These are phyloP conservation scores for Heloderma charlesbogerti DNA, from an alignment of 2,113 vertebrate species.

Conservation along the genomic window DNA sequence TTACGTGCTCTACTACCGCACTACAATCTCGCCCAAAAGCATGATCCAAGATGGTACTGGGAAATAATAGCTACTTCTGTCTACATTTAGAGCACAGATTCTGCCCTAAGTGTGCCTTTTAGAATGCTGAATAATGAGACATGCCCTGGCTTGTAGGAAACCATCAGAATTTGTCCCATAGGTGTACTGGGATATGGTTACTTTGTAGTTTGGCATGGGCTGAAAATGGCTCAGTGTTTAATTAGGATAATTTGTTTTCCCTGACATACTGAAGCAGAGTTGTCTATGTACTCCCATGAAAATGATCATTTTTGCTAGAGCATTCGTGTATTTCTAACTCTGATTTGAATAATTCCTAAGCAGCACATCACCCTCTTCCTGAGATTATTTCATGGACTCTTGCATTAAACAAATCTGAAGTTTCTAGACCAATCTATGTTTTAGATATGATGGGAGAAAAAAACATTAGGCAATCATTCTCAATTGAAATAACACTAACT, in stretches of 20 bases:
- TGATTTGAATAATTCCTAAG: constrained; percentile 66
- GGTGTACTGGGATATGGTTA: not conserved
- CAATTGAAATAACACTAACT: constrained; percentile 65
- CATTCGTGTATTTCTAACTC: constrained; percentile 68
- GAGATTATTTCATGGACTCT: constrained; percentile 74
- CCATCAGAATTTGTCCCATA: not conserved
- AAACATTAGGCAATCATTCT: constrained; percentile 74
- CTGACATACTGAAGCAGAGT: not conserved
- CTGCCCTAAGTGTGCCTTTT: not conserved
- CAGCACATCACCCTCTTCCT: constrained; percentile 65
- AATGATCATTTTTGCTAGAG: constrained; percentile 56
- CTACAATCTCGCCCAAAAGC: not conserved
- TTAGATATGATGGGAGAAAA: constrained; percentile 66
- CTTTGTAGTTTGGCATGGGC: not conserved
- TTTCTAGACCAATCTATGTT: constrained; percentile 77
- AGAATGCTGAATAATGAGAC: not conserved
- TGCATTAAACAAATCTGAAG: constrained; percentile 78
- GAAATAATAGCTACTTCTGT: not conserved
- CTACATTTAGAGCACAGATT: not conserved
- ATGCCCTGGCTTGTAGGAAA: not conserved
- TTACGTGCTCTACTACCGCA: not conserved
- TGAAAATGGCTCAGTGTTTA: not conserved
- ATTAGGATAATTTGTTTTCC: not conserved
- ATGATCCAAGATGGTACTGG: not conserved
- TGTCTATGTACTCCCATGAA: constrained; percentile 44